Evolutionary conservation across 2,113 vertebrate genomes (phyloP).

Genomic region (Pongo pygmaeus): DNA sequence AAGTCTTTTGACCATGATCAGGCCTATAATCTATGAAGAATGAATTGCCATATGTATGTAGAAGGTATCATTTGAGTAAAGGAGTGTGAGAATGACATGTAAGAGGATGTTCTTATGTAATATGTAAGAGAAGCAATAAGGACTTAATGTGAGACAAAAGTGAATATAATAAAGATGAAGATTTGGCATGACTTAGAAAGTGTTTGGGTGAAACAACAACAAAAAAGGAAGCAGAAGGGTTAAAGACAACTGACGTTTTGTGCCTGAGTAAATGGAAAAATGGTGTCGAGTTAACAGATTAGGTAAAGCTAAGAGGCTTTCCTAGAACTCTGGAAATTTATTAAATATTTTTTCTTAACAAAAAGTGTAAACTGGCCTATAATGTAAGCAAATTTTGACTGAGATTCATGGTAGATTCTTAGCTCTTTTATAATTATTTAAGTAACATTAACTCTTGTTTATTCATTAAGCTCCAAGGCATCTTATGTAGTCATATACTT

Average conservation of each 20-base stretch:
- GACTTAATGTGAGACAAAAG: neutral
- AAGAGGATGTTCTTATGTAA: neutral
- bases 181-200: neutral
- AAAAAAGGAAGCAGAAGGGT: neutral
- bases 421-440: neutral
- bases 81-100: neutral
- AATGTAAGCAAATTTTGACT: neutral
- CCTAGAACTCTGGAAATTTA: neutral
- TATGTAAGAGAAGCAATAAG: neutral
- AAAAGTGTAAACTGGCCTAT: neutral
- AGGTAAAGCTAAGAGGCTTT: neutral
- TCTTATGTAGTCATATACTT: slow-evolving; percentile 2
- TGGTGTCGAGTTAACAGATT: neutral
- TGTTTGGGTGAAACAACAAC: neutral
- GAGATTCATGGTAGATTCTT: neutral
- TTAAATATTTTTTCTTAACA: neutral
- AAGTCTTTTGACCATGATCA: neutral
- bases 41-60: neutral
- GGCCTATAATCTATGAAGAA: neutral
- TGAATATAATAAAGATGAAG: neutral
- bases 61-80: neutral
- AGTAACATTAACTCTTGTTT: neutral
- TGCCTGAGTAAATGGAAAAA: neutral
- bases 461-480: neutral
- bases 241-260: neutral